These are phyloP conservation scores for Agrotis clavis DNA, from an alignment of 2,888 invertebrate genomes.

Conservation along the genomic window DNA sequence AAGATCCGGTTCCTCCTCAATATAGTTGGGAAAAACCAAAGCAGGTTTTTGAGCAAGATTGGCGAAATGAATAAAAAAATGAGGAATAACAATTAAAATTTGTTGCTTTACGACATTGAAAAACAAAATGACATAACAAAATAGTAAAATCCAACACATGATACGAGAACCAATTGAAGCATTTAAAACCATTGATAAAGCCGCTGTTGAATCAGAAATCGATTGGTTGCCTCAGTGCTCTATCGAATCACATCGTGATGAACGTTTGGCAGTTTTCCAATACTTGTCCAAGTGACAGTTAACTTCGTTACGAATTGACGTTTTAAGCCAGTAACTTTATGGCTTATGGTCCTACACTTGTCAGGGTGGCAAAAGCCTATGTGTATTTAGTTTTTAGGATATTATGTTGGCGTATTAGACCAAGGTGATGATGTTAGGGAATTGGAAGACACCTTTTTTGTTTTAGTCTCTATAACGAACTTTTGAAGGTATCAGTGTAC, in stretches of 20 bases:
- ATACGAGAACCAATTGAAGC: slow-evolving; percentile 35
- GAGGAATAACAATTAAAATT: neutral
- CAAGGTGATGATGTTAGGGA: neutral
- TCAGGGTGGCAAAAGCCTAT: neutral
- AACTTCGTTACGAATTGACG: slow-evolving; percentile 54
- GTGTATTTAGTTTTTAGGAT: neutral
- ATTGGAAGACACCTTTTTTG: neutral
- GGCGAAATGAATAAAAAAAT: neutral
- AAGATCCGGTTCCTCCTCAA: neutral
- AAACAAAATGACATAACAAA: neutral
- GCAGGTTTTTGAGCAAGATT: neutral
- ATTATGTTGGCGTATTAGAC: neutral
- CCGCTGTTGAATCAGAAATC: slow-evolving; percentile 47
- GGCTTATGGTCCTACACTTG: slow-evolving; percentile 21
- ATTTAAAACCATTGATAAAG: slow-evolving; percentile 52
- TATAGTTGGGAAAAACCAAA: neutral
- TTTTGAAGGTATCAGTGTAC: neutral
- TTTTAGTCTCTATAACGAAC: too few relatives aligned
- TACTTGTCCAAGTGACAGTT: slow-evolving; percentile 53
- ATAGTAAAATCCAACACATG: slow-evolving; percentile 1
- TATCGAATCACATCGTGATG: slow-evolving; percentile 53
- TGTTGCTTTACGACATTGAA: neutral
- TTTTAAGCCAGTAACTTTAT: slow-evolving; percentile 45
- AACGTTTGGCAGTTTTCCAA: slow-evolving; percentile 60
- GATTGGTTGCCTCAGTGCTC: slow-evolving; percentile 40